Percentiles rank a stretch among this genome's conserved stretches.
These are phyloP conservation scores for Trichosurus vulpecula DNA, from an alignment of 2,797 vertebrate species.

Conservation along the genomic window DNA sequence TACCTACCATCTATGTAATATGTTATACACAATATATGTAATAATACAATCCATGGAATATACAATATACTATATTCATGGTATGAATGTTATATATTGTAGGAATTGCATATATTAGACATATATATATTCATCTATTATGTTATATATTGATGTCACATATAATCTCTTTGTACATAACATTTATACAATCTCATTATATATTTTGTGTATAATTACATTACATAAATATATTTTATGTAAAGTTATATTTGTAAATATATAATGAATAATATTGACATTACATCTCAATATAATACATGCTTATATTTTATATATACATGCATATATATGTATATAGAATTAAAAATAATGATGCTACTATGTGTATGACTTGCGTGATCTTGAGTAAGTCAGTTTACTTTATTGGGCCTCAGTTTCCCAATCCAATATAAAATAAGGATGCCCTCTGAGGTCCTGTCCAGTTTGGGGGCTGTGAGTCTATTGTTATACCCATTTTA, in stretches of 20 bases:
- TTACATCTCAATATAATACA: background rate
- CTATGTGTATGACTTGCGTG: background rate
- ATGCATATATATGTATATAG: background rate
- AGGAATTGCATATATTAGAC: background rate
- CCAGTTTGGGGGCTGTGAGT: background rate
- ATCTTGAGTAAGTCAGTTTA: background rate
- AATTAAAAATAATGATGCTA: background rate
- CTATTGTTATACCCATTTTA: background rate
- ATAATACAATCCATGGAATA: background rate
- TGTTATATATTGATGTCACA: too few relatives aligned
- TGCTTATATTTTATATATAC: background rate
- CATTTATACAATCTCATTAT: too few relatives aligned
- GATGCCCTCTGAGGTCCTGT: background rate
- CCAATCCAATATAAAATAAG: background rate
- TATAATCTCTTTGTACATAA: too few relatives aligned
- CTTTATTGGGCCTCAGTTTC: background rate
- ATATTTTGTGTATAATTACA: too few relatives aligned
- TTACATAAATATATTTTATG: background rate
- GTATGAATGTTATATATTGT: background rate
- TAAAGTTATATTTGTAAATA: background rate
- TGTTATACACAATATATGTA: background rate
- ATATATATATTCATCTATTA: too few relatives aligned
- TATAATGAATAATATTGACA: background rate
- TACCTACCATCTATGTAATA: background rate
- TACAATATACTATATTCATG: background rate